phyloP scores from a whole-genome alignment of 1,140 invertebrate genomes.

The Camponotus pennsylvanicus region DNA sequence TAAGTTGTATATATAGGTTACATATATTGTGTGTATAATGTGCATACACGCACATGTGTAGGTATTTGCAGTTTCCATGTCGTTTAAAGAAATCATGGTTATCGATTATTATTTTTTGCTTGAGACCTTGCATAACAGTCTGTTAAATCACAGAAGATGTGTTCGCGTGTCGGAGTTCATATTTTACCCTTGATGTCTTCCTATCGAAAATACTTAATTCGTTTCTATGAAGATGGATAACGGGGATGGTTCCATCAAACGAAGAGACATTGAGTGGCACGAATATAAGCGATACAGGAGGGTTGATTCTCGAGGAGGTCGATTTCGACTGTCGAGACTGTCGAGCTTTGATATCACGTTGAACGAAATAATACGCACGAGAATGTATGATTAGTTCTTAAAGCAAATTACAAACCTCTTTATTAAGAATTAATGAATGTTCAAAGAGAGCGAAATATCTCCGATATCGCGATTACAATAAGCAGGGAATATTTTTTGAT shows the following conservation, averaged over 20 bases:
- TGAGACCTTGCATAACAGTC: background rate
- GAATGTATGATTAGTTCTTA: conserved; percentile 6
- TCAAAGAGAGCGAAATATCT: background rate
- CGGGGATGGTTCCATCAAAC: conserved; percentile 20
- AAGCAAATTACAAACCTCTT: conserved; percentile 13
- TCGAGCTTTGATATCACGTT: conserved; percentile 21
- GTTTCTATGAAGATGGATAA: conserved; percentile 65
- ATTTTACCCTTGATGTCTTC: conserved; percentile 62
- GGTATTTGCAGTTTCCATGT: no score
- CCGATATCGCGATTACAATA: background rate
- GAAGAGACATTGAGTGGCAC: conserved; percentile 54
- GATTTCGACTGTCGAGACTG: background rate
- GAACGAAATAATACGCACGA: conserved; percentile 46
- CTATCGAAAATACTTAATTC: conserved; percentile 74
- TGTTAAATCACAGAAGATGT: background rate
- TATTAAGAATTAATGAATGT: background rate
- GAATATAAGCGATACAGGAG: conserved; percentile 49
- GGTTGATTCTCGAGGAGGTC: conserved; percentile 18
- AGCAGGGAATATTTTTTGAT: conserved; percentile 20
- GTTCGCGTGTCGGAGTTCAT: conserved; percentile 11
- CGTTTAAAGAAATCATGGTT: background rate
- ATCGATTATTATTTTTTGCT: conserved; percentile 28
- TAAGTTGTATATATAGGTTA: background rate
- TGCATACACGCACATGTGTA: no score
- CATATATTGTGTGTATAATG: no score